Base-by-base conservation (phyloP, 1,140 invertebrate species). In the Orchestia grillus region DNA sequence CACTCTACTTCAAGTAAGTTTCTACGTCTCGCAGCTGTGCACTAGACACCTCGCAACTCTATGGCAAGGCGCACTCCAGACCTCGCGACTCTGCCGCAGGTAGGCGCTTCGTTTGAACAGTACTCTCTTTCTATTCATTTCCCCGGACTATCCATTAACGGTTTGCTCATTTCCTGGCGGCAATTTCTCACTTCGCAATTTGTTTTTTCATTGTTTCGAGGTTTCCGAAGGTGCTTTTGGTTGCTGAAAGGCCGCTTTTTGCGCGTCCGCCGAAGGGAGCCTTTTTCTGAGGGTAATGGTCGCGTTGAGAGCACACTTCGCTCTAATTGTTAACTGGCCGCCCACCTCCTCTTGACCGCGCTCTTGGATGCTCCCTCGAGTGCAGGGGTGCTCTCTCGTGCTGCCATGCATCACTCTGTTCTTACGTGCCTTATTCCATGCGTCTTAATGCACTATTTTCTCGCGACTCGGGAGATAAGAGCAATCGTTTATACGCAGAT, bases 171-270 rank as follows among this genome's bases (percentile, higher is more conserved):
- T 91, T 91, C 88, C 88, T 91, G 88, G 41, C 41, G 36, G 88
- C 88, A 91, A 91, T 91, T 91, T 91, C 88, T 91, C 88, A 91
- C 88, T 91, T 91, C 41, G 88, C 44, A 91, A 91, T 91, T 91
- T 91, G 88, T 91, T 91, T 91, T 91, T 91, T 91, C 88, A 91
- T 91, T 91, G 88, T 91, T 91, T 91, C 44, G 88, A 36, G 88
- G 41, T 91, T 91, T 91, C 88, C 88, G 88, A 44, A 91, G 88
- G 88, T 91, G 41, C 88, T 91, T 91, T 44, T 43, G 88, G 88
- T 44, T 91, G 88, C 88, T 91, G 41, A 91, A 91, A 91, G 88
- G 41, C 88, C 88, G 88, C 88, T 91, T 91, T 91, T 91, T 91
- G 41, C 41, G 28, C 23, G 88, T 42, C 6, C 28, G 88, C 11